Conservation (phyloP, 2,113 vertebrate genomes). For the Bagarius yarrelli region DNA sequence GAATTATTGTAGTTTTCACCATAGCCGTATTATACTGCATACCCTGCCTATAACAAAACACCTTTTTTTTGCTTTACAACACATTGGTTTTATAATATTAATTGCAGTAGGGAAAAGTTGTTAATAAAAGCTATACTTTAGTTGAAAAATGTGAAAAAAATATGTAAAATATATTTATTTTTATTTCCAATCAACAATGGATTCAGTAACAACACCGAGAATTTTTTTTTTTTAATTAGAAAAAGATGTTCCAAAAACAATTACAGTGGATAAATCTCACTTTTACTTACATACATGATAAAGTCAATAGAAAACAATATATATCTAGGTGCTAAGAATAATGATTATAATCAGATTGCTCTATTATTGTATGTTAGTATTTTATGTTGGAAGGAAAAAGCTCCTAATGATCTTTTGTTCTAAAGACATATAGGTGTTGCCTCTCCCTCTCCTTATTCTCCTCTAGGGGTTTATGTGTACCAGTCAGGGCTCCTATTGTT, state of each 20-base stretch:
- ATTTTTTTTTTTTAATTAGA: too few species aligned
- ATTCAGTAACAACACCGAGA: too few species aligned
- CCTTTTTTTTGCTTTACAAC: background rate
- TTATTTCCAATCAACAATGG: too few species aligned
- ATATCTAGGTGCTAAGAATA: slow-evolving; percentile 54
- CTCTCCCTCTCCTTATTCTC: slow-evolving; percentile 57
- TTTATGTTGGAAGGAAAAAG: slow-evolving; percentile 68
- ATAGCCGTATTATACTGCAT: background rate
- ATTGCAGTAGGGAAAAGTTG: background rate
- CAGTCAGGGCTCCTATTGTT: slow-evolving; percentile 77
- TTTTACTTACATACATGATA: too few species aligned
- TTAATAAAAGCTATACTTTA: background rate
- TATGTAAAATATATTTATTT: too few species aligned
- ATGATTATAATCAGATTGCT: slow-evolving; percentile 56
- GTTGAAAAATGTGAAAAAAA: slow-evolving; percentile 75
- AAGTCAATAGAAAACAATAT: too few species aligned
- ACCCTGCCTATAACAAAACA: background rate
- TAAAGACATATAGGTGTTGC: slow-evolving; percentile 60
- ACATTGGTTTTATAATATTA: background rate
- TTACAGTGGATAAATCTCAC: too few species aligned
- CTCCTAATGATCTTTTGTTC: slow-evolving; percentile 71
- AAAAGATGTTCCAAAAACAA: too few species aligned
- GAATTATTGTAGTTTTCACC: background rate
- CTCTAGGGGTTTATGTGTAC: slow-evolving; percentile 75
- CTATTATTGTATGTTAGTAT: slow-evolving; percentile 66